phyloP scores from a whole-genome alignment of 2,797 vertebrate species.

The Myiothlypis chrysogaster region DNA sequence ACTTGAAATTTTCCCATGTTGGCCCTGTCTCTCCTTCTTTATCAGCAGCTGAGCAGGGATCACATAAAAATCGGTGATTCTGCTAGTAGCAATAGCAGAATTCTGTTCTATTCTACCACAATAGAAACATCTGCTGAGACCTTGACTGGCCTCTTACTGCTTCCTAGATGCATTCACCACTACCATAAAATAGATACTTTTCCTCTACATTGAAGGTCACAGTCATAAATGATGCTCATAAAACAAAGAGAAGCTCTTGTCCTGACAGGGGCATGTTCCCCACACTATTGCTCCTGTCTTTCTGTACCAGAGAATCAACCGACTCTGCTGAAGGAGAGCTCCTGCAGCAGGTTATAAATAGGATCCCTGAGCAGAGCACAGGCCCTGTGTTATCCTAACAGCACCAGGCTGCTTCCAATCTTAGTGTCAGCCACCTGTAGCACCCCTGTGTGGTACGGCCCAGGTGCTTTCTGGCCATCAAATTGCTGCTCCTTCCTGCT shows the following conservation, averaged over 20 bases:
- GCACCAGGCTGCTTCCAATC: neutral
- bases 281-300: neutral
- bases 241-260: neutral
- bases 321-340: neutral
- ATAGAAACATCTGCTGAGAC: neutral
- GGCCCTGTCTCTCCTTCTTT: neutral
- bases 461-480: neutral
- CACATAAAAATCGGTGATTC: neutral
- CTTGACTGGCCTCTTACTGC: neutral
- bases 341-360: neutral
- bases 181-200: neutral
- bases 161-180: neutral
- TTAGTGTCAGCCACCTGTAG: neutral
- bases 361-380: neutral
- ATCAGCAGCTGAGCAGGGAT: neutral
- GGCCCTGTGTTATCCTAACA: neutral
- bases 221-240: conserved; percentile 3
- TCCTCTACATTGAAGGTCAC: neutral
- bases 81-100: neutral
- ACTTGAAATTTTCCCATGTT: neutral
- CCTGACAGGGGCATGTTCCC: neutral
- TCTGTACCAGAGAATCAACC: neutral
- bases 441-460: neutral
- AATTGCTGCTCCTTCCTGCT: neutral
- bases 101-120: neutral